Base-by-base conservation (phyloP, 2,797 vertebrate genomes). In the Odontamblyopus rebecca region DNA sequence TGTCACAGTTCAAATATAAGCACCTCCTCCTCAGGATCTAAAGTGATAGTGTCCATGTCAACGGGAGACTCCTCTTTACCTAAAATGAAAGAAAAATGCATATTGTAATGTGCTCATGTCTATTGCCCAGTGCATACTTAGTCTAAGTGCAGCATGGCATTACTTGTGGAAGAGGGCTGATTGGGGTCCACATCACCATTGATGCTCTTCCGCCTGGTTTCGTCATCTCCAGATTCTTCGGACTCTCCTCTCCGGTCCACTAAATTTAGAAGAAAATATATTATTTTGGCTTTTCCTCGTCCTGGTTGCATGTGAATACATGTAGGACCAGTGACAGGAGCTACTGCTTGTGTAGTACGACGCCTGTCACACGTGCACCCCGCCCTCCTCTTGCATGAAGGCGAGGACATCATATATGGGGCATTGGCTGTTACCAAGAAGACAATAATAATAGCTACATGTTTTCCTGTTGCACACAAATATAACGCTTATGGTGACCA, bases 181-280 rank as follows among this genome's bases (percentile, higher is more conserved):
- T 81, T 91, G 57, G 91, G 93, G 61, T 97, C 96, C n/a, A 96
- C 80, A 18, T 95, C 95, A 6, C 95, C 83, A 77, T 88, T 95
- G 69, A 81, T 92, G 35, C 76, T 93, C 85, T 79, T 95, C 88
- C 94, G 96, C 92, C 94, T 96, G 75, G 95, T 95, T 64, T 97
- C 98, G 81, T 99, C 98, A 18, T 99, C 98, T 0, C 97, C 97
- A 0, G 97, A 98, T 82, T 99, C 98, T 87, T 99, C 98, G 0
- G 98, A 99, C 70, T 99, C 98, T 2, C 95, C 93, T 77, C 94
- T 88, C 82, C 96, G 95, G 89, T 99, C 98, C 68, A 99, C 98
- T 99, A 83, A 26, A 92, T 72, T 85, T 35, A 73, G 50, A 51
- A 74, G 68, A 68, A 38, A 73, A 12, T 67, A 68, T 15, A 35